Conservation (phyloP, 2,888 invertebrate genomes). For the Apamea monoglypha region DNA sequence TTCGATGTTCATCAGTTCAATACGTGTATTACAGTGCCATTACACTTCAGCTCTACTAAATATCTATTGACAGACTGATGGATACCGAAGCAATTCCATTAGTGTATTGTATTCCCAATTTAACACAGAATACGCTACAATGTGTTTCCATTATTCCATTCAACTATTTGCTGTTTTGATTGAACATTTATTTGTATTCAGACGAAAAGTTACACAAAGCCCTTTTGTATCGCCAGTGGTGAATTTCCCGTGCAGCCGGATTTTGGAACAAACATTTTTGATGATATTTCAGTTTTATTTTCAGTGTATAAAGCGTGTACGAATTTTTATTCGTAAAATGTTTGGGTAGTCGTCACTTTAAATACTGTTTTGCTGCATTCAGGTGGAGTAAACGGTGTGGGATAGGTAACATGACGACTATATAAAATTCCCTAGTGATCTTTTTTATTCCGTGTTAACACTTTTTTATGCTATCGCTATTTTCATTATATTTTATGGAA, state of each 20-base stretch:
- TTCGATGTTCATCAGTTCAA: background rate
- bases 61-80: background rate
- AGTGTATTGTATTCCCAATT: background rate
- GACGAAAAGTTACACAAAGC: background rate
- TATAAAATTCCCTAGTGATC: background rate
- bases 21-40: background rate
- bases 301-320: background rate
- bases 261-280: background rate
- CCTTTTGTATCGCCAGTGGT: background rate
- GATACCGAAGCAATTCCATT: too few species aligned
- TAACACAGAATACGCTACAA: background rate
- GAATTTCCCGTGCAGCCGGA: background rate
- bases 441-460: background rate
- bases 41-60: background rate
- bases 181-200: background rate
- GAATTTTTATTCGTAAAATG: background rate
- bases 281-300: background rate
- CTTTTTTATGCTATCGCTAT: background rate
- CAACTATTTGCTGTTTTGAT: slow-evolving; percentile 13
- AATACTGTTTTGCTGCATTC: background rate
- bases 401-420: too few species aligned
- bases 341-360: background rate
- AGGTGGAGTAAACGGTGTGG: too few species aligned
- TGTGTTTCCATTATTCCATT: background rate
- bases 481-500: background rate